Evolutionary conservation across 2,888 invertebrate species (phyloP).

Genomic region (Pterostichus madidus): DNA sequence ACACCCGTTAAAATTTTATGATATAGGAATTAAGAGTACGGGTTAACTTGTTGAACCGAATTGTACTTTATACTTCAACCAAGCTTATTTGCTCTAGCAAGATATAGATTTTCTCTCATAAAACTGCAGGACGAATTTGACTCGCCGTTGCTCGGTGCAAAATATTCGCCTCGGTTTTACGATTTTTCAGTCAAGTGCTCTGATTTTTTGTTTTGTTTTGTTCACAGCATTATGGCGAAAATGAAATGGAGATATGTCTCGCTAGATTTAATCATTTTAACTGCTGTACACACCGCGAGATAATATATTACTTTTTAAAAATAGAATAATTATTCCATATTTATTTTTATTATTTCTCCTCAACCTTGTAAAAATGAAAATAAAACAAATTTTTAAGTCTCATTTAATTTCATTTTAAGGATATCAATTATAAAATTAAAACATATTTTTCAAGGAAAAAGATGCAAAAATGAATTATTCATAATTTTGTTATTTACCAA

Average conservation of each 20-base stretch:
- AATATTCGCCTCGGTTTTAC: neutral
- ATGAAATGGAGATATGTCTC: neutral
- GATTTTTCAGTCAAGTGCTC: neutral
- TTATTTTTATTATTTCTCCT: too few relatives aligned
- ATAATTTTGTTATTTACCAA: too few relatives aligned
- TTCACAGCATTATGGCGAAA: neutral
- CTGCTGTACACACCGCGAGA: neutral
- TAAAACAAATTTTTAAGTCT: too few relatives aligned
- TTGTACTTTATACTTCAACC: neutral
- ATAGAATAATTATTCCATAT: too few relatives aligned
- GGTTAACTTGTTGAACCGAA: constrained; percentile 66
- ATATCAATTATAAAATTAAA: too few relatives aligned
- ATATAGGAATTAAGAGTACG: neutral
- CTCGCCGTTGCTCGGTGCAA: neutral
- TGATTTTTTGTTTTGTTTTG: neutral
- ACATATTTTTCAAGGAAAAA: too few relatives aligned
- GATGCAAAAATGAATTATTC: too few relatives aligned
- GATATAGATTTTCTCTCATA: constrained; percentile 64
- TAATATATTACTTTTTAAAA: too few relatives aligned
- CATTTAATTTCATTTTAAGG: too few relatives aligned
- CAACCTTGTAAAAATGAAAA: too few relatives aligned
- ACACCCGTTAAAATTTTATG: too few relatives aligned
- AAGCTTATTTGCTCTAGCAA: constrained; percentile 57
- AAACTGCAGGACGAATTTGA: constrained; percentile 7
- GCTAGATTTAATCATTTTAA: neutral